Base-by-base conservation (phyloP, 1,140 invertebrate species). In the Pachypsylla venusta region DNA sequence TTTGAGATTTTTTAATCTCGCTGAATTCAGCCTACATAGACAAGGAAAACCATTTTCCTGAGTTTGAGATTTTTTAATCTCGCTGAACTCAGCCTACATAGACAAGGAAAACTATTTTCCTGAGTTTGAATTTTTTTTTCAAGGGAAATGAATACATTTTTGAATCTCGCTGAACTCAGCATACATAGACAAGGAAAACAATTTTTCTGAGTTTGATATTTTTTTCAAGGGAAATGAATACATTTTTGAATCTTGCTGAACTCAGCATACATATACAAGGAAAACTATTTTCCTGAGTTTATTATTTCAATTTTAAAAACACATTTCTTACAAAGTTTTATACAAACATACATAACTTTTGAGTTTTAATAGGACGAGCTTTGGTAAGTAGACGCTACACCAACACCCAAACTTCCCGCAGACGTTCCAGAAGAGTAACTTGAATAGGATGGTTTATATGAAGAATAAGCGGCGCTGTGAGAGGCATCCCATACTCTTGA, bases 21-120 rank as follows among this genome's bases (percentile, higher is more conserved):
- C n/a, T n/a, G n/a, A n/a, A 48, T 5, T 48, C 42, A 48, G 42
- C 42, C 3, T 48, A 48, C 42, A 19, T 48, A 22, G 7, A 48
- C n/a, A 48, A 48, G 42, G 42, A 48, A 48, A 48, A 48, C 7
- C 22, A 48, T 48, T 48, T 48, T 48, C 42, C 42, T 48, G 42
- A 22, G 42, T 4, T 48, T 48, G 4, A n/a, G 16, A 19, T 3
- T 5, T 4, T 3, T 4, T 48, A 4, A 5, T 4, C 7, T 4
- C 16, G 42, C 42, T 48, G 42, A 48, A 48, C 4, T 48, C 42
- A 48, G 42, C 42, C 3, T 48, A 48, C 42, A 19, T 48, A 22
- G 7, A 48, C n/a, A 48, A 48, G 42, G 42, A 48, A 48, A 48
- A 48, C 7, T 48, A 48, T 48, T 48, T 48, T 48, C 42, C 42